A percentile compares a stretch with the other conserved stretches of the same genome.
Evolutionary conservation across 2,888 invertebrate genomes (phyloP).

Genomic region (Ypsolopha scabrella): DNA sequence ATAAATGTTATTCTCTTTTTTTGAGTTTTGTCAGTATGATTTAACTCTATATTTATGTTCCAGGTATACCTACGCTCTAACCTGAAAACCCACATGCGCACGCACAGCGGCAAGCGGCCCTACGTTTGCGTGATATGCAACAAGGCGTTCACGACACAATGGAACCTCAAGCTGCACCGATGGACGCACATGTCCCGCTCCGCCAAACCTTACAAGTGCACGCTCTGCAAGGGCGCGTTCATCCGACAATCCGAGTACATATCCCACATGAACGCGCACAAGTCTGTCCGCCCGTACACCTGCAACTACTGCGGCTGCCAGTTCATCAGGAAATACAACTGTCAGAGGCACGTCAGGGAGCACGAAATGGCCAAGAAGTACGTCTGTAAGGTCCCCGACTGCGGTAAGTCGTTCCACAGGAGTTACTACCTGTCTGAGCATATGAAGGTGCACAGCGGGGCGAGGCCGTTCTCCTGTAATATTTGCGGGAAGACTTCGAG

Average conservation of each 20-base stretch:
- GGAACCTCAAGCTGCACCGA: slow-evolving; percentile 90
- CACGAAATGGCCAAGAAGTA: slow-evolving; percentile 85
- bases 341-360: slow-evolving; percentile 84
- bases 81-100: slow-evolving; percentile 82
- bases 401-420: slow-evolving; percentile 87
- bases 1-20: too few relatives aligned
- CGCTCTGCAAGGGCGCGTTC: slow-evolving; percentile 86
- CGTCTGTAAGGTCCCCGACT: slow-evolving; percentile 78
- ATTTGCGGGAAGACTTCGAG: slow-evolving; percentile 91
- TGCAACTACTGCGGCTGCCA: slow-evolving; percentile 92
- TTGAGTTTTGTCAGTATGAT: too few relatives aligned
- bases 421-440: slow-evolving; percentile 91
- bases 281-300: slow-evolving; percentile 85
- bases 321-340: slow-evolving; percentile 90
- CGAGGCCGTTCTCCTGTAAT: slow-evolving; percentile 84
- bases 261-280: slow-evolving; percentile 89
- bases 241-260: slow-evolving; percentile 83
- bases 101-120: slow-evolving; percentile 83
- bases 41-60: slow-evolving; percentile 1
- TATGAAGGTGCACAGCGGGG: slow-evolving; percentile 86
- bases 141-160: slow-evolving; percentile 89
- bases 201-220: slow-evolving; percentile 87
- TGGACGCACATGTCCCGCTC: slow-evolving; percentile 90
- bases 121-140: slow-evolving; percentile 86
- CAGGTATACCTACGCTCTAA: slow-evolving; percentile 82